Base-by-base conservation (phyloP, 92 coral and sea anemone genomes). In the Metridium senile region DNA sequence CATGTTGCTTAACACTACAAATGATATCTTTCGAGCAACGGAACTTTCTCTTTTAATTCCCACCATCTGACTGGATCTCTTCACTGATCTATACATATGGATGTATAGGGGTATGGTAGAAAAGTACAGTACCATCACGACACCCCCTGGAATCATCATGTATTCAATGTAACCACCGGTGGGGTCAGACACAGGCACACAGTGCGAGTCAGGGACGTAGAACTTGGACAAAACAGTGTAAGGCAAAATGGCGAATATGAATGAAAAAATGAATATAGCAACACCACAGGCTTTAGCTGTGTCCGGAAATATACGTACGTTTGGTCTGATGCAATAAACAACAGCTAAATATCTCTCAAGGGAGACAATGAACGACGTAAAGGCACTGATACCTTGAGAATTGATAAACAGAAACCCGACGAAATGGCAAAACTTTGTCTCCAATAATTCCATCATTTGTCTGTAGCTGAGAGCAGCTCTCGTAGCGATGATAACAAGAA, bases 131-230 rank as follows among this genome's bases (percentile, higher is more conserved):
- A 70, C 18, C 68, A 79, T 52, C 10, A 58, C 76, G n/a, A 79
- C 28, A 22, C 70, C 76, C 52, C 84, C 84, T 2, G 84, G 84
- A 11, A 79, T 79, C 18, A 32, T 33, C 84, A 79, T 69, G 70
- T 70, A 79, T 25, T 79, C 84, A 20, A 79, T 6, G 22, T 34
- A 62, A 18, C 70, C 71, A 21, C 84, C 53, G 23, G 70, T 70
- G 17, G 77, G 83, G 67, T 78, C 62, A 4, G 84, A 56, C 11
- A 79, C 33, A 10, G 84, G 84, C 11, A 49, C 57, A 27, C 84
- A 79, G 71, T 79, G 76, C 0, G 82, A 69, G 25, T 79, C 84
- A 26, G 84, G 84, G 18, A 70, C 70, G 31, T 79, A 79, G 7
- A 25, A 1, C 20, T 23, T 34, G 0, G 30, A 11, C 0, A 79